Evolutionary conservation across 2,888 invertebrate species (phyloP).

Genomic region (Catotricha subobsoleta): DNA sequence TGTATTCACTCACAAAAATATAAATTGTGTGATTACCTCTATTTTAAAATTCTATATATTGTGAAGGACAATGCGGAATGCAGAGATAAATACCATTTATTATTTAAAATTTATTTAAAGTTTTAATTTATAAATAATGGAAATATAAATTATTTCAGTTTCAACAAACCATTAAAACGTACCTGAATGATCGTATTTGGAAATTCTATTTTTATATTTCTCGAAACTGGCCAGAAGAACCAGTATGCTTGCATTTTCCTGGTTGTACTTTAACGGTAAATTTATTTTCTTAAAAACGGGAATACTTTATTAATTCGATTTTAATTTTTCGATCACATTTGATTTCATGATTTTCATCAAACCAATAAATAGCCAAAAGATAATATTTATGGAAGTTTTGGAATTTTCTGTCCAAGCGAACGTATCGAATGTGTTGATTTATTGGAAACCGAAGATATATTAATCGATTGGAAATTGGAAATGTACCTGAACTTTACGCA

Average conservation of each 20-base stretch:
- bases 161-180: constrained; percentile 79
- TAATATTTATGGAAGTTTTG: constrained; percentile 64
- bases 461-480: constrained; percentile 63
- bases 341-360: constrained; percentile 13
- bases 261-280: constrained; percentile 75
- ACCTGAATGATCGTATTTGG: constrained; percentile 75
- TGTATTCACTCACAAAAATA: too few species aligned
- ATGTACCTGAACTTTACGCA: constrained; percentile 77
- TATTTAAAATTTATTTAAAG: too few species aligned
- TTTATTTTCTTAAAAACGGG: constrained; percentile 11
- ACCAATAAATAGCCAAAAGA: constrained; percentile 49
- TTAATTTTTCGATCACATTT: neutral
- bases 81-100: too few species aligned
- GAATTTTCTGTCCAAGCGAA: constrained; percentile 67
- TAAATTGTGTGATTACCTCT: too few species aligned
- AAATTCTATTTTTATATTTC: constrained; percentile 81
- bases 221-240: constrained; percentile 71
- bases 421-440: constrained; percentile 52
- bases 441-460: constrained; percentile 54
- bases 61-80: too few species aligned
- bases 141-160: too few species aligned
- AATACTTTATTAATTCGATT: neutral
- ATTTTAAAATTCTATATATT: too few species aligned
- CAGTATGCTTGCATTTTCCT: constrained; percentile 71
- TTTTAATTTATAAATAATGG: too few species aligned